Evolutionary conservation across 2,888 invertebrate genomes (phyloP), one percentile per base, ranked within the genome.

Genomic region (Drosophila ochracea): DNA sequence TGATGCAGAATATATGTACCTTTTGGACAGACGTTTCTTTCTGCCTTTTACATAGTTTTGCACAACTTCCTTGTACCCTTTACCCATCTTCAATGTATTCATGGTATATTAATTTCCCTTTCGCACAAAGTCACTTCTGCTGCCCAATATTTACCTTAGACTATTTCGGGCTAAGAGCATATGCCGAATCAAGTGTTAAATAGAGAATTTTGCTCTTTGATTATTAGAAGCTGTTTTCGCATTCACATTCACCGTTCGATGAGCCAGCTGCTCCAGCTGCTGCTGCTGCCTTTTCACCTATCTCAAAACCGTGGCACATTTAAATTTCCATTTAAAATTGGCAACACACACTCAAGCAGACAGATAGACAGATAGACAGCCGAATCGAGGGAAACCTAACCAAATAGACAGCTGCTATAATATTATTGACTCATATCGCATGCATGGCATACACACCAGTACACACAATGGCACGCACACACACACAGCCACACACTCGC

Each of bases 341-440:
- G 68, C 78, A 82, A 68, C 73, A 33, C 58, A 67, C 61, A 54
- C 33, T 39, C 43, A 39, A 19, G 7, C 39, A 35, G 25, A 31
- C 49, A 16, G 21, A 25, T 13, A 10, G n/a, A 39, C 55, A 53
- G 59, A 63, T 50, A 43, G 39, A 63, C 35, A 64, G 50, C 3
- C n/a, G 28, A 16, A 43, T 16, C 53, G 57, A 52, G 75, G 55
- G 37, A 54, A 69, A 69, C 61, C 78, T 71, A 72, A 71, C 70
- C 75, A 71, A 82, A 87, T 70, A 75, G 82, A 83, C 85, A 87
- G 87, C 85, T 86, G 85, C 78, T 86, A 85, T 85, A 86, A 84
- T 87, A 87, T 87, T 87, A 87, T 87, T 86, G 87, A 87, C 85
- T 86, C 87, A 87, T 86, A 86, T 84, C 78, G 85, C 80, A 87